A percentile compares a stretch with the other conserved stretches of the same genome.
Evolutionary conservation across 2,888 invertebrate species (phyloP).

Genomic region (Lepidochitona cinerea): DNA sequence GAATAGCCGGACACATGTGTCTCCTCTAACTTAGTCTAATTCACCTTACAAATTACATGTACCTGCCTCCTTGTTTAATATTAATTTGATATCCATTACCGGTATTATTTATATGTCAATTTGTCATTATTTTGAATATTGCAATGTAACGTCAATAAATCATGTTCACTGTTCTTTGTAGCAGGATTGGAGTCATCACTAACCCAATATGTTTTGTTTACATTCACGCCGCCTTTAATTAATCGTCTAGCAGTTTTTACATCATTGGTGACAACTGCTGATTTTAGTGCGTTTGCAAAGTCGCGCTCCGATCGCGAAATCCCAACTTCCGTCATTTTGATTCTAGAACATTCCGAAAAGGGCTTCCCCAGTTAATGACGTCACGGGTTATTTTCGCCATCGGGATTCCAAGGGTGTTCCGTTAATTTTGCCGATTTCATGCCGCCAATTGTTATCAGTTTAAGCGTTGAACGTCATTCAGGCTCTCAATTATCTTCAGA

Average conservation of each 20-base stretch:
- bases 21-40: too few species aligned
- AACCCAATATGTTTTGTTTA: constrained; percentile 38
- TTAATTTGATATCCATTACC: too few species aligned
- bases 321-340: neutral
- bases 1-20: too few species aligned
- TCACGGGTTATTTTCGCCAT: neutral
- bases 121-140: too few species aligned
- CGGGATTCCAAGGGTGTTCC: neutral
- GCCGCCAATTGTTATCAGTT: too few species aligned
- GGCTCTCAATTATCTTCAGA: too few species aligned
- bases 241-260: constrained; percentile 39
- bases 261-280: constrained; percentile 38
- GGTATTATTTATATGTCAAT: too few species aligned
- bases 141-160: too few species aligned
- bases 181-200: neutral
- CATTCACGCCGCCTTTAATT: constrained; percentile 50
- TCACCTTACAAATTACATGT: too few species aligned
- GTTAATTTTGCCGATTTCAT: neutral
- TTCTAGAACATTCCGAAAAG: neutral
- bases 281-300: constrained; percentile 22
- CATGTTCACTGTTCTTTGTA: too few species aligned
- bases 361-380: neutral
- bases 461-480: too few species aligned
- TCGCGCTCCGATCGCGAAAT: neutral
- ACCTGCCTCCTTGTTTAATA: too few species aligned